Percentiles rank a stretch among this genome's conserved stretches.
phyloP scores from a whole-genome alignment of 2,113 vertebrate genomes.

The Himantopus leucocephalus region DNA sequence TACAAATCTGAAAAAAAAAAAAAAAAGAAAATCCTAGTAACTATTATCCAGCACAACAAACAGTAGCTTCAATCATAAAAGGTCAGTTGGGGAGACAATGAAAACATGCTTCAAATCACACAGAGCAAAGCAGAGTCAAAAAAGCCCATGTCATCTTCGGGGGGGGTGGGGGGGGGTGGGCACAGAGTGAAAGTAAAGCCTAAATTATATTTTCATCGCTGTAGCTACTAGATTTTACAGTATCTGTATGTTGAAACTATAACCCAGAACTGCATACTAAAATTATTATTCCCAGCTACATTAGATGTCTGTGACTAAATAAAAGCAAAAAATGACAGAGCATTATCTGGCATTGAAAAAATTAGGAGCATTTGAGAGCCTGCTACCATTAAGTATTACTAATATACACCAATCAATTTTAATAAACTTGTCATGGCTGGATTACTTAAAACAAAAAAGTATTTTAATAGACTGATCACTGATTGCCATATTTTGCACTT shows the following conservation, averaged over 20 bases:
- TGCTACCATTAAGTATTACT: neutral
- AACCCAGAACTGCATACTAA: neutral
- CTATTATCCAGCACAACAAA: neutral
- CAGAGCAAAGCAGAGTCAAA: neutral
- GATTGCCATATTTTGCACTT: neutral
- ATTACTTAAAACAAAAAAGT: neutral
- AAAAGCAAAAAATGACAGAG: neutral
- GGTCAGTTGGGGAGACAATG: neutral
- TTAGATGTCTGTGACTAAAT: neutral
- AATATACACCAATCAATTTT: neutral
- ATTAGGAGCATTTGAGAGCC: neutral
- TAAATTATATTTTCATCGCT: neutral
- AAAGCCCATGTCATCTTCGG: neutral
- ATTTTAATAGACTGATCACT: neutral
- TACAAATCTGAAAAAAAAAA: neutral
- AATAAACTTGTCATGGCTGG: neutral
- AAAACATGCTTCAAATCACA: neutral
- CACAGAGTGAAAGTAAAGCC: neutral
- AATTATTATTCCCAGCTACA: neutral
- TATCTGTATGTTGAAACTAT: neutral
- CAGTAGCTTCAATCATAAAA: neutral
- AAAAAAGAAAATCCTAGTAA: neutral
- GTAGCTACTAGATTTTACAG: neutral
- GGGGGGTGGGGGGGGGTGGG: neutral
- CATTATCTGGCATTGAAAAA: neutral